Conservation (phyloP, 2,888 invertebrate species). For the Ecdyonurus torrentis region DNA sequence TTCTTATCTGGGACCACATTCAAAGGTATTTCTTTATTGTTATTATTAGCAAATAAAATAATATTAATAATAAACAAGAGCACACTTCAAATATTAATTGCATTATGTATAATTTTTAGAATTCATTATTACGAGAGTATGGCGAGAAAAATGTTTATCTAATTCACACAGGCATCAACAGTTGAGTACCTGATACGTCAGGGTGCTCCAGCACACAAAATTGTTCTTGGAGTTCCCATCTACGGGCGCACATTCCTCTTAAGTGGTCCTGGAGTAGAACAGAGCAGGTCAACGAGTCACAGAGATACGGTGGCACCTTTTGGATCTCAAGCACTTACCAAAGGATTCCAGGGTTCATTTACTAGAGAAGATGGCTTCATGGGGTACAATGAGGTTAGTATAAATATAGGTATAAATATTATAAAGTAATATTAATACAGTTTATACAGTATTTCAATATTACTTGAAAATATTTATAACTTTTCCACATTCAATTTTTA, state of each 20-base stretch:
- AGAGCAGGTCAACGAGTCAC: conserved; percentile 23
- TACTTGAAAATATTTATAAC: too few relatives aligned
- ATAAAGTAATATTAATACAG: neutral
- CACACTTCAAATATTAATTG: too few relatives aligned
- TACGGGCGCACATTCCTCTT: conserved; percentile 63
- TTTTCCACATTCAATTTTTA: too few relatives aligned
- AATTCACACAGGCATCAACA: conserved; percentile 43
- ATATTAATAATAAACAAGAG: too few relatives aligned
- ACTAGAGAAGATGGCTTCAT: conserved; percentile 68
- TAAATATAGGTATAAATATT: neutral
- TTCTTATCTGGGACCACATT: too few relatives aligned
- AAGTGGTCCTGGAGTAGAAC: conserved; percentile 16
- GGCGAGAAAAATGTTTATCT: too few relatives aligned
- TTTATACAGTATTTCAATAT: too few relatives aligned
- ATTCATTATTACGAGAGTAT: too few relatives aligned
- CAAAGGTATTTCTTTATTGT: too few relatives aligned
- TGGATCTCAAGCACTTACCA: conserved; percentile 34
- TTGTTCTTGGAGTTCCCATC: conserved; percentile 66
- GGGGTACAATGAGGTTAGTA: conserved; percentile 67
- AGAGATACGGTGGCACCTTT: too few relatives aligned
- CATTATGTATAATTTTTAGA: too few relatives aligned
- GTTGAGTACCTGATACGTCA: conserved; percentile 54
- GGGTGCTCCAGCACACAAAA: conserved; percentile 57
- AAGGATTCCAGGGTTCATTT: conserved; percentile 59
- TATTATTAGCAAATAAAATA: too few relatives aligned